Evolutionary conservation across 1,140 invertebrate genomes (phyloP).

Genomic region (Leptinotarsa undecemlineata): DNA sequence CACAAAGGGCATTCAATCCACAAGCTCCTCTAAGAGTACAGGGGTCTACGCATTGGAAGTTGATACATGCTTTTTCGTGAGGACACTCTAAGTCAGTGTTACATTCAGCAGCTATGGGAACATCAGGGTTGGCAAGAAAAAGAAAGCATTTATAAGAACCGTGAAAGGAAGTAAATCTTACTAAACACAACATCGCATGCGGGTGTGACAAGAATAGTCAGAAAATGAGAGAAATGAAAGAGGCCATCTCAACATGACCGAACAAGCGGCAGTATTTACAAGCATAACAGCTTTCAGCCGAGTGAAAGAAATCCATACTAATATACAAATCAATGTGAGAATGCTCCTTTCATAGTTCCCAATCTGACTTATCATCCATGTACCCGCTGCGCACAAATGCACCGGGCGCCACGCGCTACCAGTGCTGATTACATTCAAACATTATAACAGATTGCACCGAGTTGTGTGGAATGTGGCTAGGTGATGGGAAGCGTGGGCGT

Average conservation of each 20-base stretch:
- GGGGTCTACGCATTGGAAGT: conserved; percentile 84
- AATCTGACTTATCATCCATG: conserved; percentile 48
- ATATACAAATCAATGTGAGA: conserved; percentile 65
- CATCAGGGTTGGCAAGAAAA: conserved; percentile 60
- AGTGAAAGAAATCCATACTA: conserved; percentile 53
- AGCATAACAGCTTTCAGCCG: conserved; percentile 57
- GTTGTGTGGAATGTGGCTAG: conserved; percentile 48
- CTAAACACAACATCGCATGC: conserved; percentile 68
- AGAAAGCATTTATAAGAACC: conserved; percentile 72
- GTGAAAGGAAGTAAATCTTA: conserved; percentile 77
- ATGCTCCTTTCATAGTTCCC: conserved; percentile 63
- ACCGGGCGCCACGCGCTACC: conserved; percentile 3
- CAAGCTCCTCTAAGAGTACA: conserved; percentile 85
- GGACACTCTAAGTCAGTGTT: conserved; percentile 87
- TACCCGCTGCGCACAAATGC: conserved; percentile 39
- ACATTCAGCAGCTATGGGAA: conserved; percentile 80
- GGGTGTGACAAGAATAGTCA: conserved; percentile 59
- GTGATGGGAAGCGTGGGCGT: conserved; percentile 35
- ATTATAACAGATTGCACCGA: conserved; percentile 19
- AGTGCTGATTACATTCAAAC: conserved; percentile 6
- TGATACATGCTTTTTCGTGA: conserved; percentile 87
- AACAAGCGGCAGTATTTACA: conserved; percentile 67
- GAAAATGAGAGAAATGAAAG: conserved; percentile 55
- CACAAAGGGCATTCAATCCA: conserved; percentile 85
- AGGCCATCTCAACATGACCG: conserved; percentile 53